Evolutionary conservation across 2,888 invertebrate genomes (phyloP), one percentile per base, ranked within the genome.

Genomic region (Polyploca ridens): DNA sequence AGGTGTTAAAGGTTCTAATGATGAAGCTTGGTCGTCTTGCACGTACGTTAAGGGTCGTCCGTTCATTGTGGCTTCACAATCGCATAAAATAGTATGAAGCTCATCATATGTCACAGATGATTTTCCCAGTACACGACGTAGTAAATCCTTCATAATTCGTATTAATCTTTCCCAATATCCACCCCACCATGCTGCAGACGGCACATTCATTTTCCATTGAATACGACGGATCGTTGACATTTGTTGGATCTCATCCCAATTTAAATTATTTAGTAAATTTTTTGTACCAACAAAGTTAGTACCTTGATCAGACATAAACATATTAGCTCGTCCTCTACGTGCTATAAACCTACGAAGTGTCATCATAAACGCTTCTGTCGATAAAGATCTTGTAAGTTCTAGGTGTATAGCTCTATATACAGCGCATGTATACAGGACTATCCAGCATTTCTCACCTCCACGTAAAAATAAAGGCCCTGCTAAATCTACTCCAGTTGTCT

Each of bases 151-250:
- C 63, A 69, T 46, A 1, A 67, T 63, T 3, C 67, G 33, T 5
- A 69, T 67, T 6, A 69, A 64, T 10, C 67, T 58, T 35, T 69
- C 69, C 64, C 62, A 69, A 16, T 46, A 68, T 11, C 64, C 68
- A 14, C 66, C 66, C 66, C 68, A 68, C 69, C 69, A 69, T 33
- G 66, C 64, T 14, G 69, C 69, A 14, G 66, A 60, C 11, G 69
- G 66, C 14, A 63, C 66, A 19, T 66, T 68, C 62, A 66, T 62
- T 33, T 64, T 63, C 66, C 66, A 66, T n/a, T 19, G 5, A 33
- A 66, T 63, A 5, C 33, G 60, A 0, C 54, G 59, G 11, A 66
- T 58, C 13, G 61, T 61, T 8, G 62, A 64, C n/a, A 49, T 19
- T 14, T 38, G n/a, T 16, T 64, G 64, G 4, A 66, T 19, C 33